These are phyloP conservation scores for Cantharis rufa DNA, from an alignment of 2,888 invertebrate species.

Conservation along the genomic window DNA sequence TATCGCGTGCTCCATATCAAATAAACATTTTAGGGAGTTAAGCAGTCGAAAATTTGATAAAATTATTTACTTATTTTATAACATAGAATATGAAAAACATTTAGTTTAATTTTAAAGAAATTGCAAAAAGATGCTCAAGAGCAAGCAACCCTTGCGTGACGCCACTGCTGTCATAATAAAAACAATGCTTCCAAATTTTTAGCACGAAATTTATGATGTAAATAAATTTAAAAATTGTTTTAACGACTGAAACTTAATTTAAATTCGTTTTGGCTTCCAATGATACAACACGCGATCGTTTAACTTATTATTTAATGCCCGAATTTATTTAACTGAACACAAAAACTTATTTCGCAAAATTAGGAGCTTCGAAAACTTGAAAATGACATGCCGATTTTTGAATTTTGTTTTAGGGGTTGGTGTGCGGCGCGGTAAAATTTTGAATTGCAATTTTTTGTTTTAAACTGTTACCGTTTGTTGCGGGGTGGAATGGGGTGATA, in stretches of 20 bases:
- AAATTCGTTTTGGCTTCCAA: slow-evolving; percentile 4
- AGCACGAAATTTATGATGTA: background rate
- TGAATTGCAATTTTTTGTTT: background rate
- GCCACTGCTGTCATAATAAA: background rate
- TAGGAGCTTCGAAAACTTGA: background rate
- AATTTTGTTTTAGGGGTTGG: background rate
- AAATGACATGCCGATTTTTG: background rate
- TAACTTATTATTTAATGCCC: background rate
- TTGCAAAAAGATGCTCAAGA: background rate
- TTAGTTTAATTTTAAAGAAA: background rate
- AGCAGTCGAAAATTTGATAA: background rate
- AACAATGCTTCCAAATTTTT: background rate
- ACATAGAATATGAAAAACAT: background rate
- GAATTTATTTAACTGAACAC: background rate
- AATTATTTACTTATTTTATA: background rate
- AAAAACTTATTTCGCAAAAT: background rate
- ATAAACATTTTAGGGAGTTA: background rate
- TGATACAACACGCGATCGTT: slow-evolving; percentile 3
- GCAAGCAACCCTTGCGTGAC: background rate
- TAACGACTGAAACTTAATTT: background rate
- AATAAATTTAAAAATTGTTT: background rate
- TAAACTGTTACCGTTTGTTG: background rate
- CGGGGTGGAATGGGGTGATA: background rate
- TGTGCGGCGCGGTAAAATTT: background rate
- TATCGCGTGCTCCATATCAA: background rate